A percentile compares a stretch with the other conserved stretches of the same genome.
These are phyloP conservation scores for Zaprionus capensis DNA, from an alignment of 1,140 invertebrate species.

Conservation along the genomic window DNA sequence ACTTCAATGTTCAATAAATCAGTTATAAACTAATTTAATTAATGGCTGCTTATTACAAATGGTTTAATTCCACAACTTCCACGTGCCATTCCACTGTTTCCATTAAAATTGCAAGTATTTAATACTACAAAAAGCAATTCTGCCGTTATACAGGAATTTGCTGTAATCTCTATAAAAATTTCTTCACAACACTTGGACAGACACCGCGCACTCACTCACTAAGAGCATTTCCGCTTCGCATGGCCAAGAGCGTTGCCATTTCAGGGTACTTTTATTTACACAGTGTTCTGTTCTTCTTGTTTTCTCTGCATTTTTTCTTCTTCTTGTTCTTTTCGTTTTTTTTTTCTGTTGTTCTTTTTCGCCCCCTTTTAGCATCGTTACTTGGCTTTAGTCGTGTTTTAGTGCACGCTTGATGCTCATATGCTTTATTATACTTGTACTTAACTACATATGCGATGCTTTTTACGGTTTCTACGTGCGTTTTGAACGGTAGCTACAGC, in stretches of 20 bases:
- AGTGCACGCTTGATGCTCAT: conserved; percentile 64
- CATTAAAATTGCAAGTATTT: neutral
- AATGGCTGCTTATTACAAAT: too few relatives aligned
- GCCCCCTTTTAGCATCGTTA: conserved; percentile 19
- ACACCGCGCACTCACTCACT: neutral
- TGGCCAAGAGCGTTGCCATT: neutral
- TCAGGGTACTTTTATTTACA: conserved; percentile 4
- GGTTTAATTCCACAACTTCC: too few relatives aligned
- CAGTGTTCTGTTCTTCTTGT: conserved; percentile 1
- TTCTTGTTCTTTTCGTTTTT: neutral
- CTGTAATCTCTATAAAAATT: neutral
- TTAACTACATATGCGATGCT: conserved; percentile 57
- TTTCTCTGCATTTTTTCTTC: neutral
- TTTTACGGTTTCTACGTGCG: conserved; percentile 71
- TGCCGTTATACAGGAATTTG: neutral
- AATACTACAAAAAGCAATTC: neutral
- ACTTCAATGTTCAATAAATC: too few relatives aligned
- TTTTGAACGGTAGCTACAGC: conserved; percentile 36
- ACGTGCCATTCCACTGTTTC: conserved; percentile 1
- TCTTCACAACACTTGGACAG: neutral
- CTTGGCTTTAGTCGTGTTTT: conserved; percentile 39
- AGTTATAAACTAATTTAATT: too few relatives aligned
- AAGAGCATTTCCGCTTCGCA: conserved; percentile 40
- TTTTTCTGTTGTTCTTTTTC: neutral
- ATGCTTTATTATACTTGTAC: conserved; percentile 66